These are phyloP conservation scores for Coccyzus lansbergi DNA, from an alignment of 2,797 vertebrate species.

Conservation along the genomic window DNA sequence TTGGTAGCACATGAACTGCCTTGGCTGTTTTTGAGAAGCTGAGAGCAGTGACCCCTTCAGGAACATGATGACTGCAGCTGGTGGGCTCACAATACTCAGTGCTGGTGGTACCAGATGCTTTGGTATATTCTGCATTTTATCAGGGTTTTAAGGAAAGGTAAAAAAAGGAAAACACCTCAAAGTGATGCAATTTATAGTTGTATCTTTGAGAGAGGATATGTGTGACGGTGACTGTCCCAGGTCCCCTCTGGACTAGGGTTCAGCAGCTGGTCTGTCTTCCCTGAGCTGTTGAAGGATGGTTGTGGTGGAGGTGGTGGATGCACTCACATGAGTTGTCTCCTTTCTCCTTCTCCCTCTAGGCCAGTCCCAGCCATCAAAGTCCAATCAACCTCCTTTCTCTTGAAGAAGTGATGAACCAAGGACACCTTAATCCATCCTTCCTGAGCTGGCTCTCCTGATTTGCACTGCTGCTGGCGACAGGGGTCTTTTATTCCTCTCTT, in stretches of 20 bases:
- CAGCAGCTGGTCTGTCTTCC: background rate
- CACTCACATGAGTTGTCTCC: background rate
- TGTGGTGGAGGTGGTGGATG: background rate
- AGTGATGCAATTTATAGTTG: fast-evolving
- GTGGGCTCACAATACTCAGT: background rate
- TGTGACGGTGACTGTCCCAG: background rate
- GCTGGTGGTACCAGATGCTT: background rate
- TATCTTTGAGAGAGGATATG: background rate
- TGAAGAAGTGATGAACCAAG: slow-evolving; percentile 80
- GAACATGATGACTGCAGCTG: background rate
- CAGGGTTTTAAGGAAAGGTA: background rate
- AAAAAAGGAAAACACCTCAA: background rate
- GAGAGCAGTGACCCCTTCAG: background rate
- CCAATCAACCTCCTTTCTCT: slow-evolving; percentile 77
- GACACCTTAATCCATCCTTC: background rate
- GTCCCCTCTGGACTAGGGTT: background rate
- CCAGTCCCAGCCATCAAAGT: slow-evolving; percentile 82
- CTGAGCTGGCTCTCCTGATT: slow-evolving; percentile 59
- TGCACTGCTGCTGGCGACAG: slow-evolving; percentile 67
- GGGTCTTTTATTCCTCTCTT: slow-evolving; percentile 14
- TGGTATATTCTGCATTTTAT: background rate
- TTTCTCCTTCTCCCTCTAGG: slow-evolving; percentile 10
- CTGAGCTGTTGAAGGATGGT: background rate
- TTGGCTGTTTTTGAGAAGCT: background rate
- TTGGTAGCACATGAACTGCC: background rate